Evolutionary conservation across 2,113 vertebrate species (phyloP).

Genomic region (Brachirus orientalis): DNA sequence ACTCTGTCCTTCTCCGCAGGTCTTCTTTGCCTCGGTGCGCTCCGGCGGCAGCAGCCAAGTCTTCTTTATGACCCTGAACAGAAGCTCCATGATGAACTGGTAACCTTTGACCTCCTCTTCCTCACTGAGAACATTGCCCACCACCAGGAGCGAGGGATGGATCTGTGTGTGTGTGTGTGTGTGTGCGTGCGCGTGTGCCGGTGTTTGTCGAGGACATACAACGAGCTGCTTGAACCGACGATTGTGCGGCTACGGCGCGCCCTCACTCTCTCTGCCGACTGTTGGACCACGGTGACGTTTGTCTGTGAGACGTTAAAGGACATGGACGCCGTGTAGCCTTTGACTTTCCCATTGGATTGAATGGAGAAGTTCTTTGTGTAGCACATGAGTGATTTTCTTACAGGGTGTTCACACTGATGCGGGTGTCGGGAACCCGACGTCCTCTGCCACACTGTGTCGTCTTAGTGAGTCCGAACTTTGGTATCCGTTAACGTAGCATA

Average conservation of each 20-base stretch:
- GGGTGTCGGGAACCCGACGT: too few relatives aligned
- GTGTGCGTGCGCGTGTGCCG: conserved; percentile 14
- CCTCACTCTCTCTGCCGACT: conserved; percentile 13
- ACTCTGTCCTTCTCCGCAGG: conserved; percentile 80
- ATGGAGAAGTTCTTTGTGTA: conserved; percentile 58
- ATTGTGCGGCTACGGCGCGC: conserved; percentile 7
- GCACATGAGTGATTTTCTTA: conserved; percentile 45
- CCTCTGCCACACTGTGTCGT: too few relatives aligned
- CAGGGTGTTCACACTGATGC: conserved; percentile 56
- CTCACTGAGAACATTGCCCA: conserved; percentile 9
- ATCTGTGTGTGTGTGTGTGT: conserved; percentile 29
- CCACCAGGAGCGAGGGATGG: conserved; percentile 24
- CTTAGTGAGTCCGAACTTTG: background rate
- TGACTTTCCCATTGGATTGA: conserved; percentile 17
- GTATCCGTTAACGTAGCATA: conserved; percentile 21
- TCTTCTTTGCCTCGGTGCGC: conserved; percentile 98
- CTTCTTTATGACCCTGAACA: conserved; percentile 99
- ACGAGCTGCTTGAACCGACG: conserved; percentile 34
- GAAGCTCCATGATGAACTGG: conserved; percentile 99
- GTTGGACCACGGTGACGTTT: conserved; percentile 7
- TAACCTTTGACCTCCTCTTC: conserved; percentile 77
- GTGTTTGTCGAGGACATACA: conserved; percentile 32
- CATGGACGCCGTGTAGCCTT: conserved; percentile 41
- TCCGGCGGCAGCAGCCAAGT: conserved; percentile 99
- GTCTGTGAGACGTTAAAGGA: conserved; percentile 24